Evolutionary conservation across 30 jellyfish, hydroid and myxozoan genomes (phyloP).

Genomic region (Catostylus mosaicus): DNA sequence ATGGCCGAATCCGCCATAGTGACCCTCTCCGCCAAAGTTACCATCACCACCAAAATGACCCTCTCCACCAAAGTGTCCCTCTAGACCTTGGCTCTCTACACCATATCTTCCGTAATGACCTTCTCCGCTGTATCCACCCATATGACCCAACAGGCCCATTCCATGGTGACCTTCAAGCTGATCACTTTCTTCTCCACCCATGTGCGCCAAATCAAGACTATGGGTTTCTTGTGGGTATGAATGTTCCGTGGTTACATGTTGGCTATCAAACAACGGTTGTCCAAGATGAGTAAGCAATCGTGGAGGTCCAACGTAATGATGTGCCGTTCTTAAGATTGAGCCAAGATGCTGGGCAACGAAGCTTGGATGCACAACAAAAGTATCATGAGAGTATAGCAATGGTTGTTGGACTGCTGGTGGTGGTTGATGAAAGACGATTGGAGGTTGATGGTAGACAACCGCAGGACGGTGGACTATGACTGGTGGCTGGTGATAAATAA

Average conservation of each 20-base stretch:
- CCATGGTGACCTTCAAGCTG: constrained; percentile 63
- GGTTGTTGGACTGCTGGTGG: constrained; percentile 97
- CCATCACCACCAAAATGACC: constrained; percentile 39
- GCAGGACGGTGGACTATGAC: constrained; percentile 92
- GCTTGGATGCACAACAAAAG: constrained; percentile 95
- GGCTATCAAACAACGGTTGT: constrained; percentile 77
- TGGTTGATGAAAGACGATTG: constrained; percentile 89
- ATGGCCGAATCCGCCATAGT: constrained; percentile 51
- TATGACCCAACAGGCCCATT: constrained; percentile 43
- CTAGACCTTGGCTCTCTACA: constrained; percentile 15
- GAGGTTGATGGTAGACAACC: constrained; percentile 94
- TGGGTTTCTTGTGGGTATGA: constrained; percentile 63
- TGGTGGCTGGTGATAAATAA: constrained; percentile 91
- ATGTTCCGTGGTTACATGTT: constrained; percentile 29
- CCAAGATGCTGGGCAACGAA: constrained; percentile 98
- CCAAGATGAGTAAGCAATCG: constrained; percentile 88
- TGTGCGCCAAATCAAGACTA: constrained; percentile 50
- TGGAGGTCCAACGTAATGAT: constrained; percentile 95
- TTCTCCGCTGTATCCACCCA: constrained; percentile 51
- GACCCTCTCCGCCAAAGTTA: constrained; percentile 46
- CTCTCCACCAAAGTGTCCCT: constrained; percentile 52
- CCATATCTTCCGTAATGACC: constrained; percentile 47
- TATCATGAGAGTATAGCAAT: constrained; percentile 77
- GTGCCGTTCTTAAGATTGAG: constrained; percentile 92
- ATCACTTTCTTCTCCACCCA: constrained; percentile 69